Evolutionary conservation across 2,888 invertebrate genomes (phyloP).

Genomic region (Chaetoderma sp.): DNA sequence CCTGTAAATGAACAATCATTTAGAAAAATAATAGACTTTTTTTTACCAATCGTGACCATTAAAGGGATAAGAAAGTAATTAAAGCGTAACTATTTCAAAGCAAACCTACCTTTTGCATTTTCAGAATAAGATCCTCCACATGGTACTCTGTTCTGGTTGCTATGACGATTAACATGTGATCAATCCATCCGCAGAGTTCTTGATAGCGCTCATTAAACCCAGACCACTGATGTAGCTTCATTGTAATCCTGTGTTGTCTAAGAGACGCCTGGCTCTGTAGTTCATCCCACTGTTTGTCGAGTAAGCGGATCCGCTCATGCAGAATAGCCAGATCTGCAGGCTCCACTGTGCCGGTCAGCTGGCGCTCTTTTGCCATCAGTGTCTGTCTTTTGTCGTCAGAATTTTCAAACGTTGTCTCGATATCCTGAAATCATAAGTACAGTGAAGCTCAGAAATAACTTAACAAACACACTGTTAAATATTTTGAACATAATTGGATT

Average conservation of each 20-base stretch:
- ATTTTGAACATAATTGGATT: no score
- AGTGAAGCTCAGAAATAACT: no score
- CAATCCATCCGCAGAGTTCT: slow-evolving; percentile 57
- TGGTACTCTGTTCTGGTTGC: slow-evolving; percentile 54
- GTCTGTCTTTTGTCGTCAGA: slow-evolving; percentile 51
- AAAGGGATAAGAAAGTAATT: no score
- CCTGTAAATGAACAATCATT: no score
- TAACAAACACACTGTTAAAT: no score
- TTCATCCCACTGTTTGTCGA: slow-evolving; percentile 67
- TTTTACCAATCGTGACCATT: no score
- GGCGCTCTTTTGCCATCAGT: slow-evolving; percentile 49
- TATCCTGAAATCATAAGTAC: slow-evolving; percentile 50
- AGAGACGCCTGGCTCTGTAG: slow-evolving; percentile 53
- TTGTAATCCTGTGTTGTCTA: slow-evolving; percentile 49
- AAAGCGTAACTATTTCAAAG: no score
- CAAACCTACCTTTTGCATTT: slow-evolving; percentile 57
- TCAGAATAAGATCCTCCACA: slow-evolving; percentile 62
- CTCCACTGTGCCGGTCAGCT: slow-evolving; percentile 49
- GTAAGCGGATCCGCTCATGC: slow-evolving; percentile 59
- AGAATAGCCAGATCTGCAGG: slow-evolving; percentile 63
- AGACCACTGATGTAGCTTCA: slow-evolving; percentile 56
- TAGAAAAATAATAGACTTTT: no score
- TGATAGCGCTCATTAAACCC: slow-evolving; percentile 49
- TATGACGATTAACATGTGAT: slow-evolving; percentile 56
- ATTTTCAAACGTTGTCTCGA: slow-evolving; percentile 51